Base-by-base conservation (phyloP, 2,888 invertebrate genomes). In the Synergus japonicus region DNA sequence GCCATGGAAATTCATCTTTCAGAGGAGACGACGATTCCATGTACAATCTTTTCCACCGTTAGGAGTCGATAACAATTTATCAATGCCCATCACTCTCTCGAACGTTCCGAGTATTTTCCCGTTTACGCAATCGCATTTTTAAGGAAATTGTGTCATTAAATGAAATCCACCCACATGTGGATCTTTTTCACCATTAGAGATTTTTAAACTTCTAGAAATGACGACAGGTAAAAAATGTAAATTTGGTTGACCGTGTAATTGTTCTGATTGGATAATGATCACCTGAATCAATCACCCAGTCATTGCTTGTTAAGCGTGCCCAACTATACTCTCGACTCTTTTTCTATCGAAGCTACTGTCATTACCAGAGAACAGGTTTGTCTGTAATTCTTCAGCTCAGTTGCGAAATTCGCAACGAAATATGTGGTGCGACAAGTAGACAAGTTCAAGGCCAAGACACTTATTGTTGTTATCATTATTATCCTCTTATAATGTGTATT, bases 241-340 rank as follows among this genome's bases (percentile, higher is more conserved):
- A 18, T 73, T 73, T 73, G 41, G 41, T 54, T 73, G 49, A 54
- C 37, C 73, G 18, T 73, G 54, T 73, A 73, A 73, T 73, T 73
- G 49, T 54, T 73, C 73, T 73, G 73, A 73, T 73, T 73, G 73
- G 73, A 73, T 73, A 73, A 73, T 73, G 73, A 73, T 49, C 54
- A 73, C 73, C 73, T 73, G 73, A 73, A 73, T 73, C 73, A 73
- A 73, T 54, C 73, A 58, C 54, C 37, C 73, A 73, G 54, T 54
- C 73, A 49, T 54, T 73, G 73, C 73, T 54, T 73, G 54, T 73
- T 73, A 73, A 54, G 60, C 60, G 54, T 37, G 37, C 37, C 73
- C 54, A 63, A 29, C 22, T 29, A 63, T 60, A 54, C 49, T 18
- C 54, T 73, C 54, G 41, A n/a, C n/a, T 73, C 54, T 73, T 73